Conservation (phyloP, 1,140 invertebrate species). For the Parasteatoda tepidariorum region DNA sequence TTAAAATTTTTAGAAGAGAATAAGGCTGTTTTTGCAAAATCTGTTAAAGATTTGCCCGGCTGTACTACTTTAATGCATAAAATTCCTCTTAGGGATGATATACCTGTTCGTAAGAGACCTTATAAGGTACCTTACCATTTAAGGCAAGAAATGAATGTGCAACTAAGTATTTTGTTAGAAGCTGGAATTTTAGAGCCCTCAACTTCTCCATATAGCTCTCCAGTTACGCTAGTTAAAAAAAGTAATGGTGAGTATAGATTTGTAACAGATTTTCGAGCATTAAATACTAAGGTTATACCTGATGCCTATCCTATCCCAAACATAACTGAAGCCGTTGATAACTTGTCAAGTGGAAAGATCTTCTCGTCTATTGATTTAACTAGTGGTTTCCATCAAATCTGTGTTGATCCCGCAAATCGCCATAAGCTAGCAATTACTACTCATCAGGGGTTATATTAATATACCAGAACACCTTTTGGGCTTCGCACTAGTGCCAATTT, state of each 20-base stretch:
- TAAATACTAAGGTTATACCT: background rate
- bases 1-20: no score
- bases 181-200: no score
- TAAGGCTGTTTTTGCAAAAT: no score
- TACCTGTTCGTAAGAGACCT: no score
- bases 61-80: no score
- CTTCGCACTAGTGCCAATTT: no score
- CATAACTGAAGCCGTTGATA: background rate
- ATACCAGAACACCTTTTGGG: background rate
- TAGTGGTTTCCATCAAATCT: slow-evolving; percentile 53
- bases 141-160: background rate
- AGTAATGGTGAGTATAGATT: background rate
- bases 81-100: no score
- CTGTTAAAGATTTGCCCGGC: background rate
- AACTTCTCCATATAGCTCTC: background rate
- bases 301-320: background rate
- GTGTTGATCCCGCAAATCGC: background rate
- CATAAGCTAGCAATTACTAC: background rate
- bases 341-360: background rate
- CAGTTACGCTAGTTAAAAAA: background rate
- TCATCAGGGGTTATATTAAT: background rate
- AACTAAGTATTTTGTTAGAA: no score
- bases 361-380: slow-evolving; percentile 56
- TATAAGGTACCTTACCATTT: no score
- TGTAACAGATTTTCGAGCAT: no score